A percentile compares a stretch with the other conserved stretches of the same genome.
These are phyloP conservation scores for Prorops nasuta DNA, from an alignment of 1,140 invertebrate species.

Conservation along the genomic window DNA sequence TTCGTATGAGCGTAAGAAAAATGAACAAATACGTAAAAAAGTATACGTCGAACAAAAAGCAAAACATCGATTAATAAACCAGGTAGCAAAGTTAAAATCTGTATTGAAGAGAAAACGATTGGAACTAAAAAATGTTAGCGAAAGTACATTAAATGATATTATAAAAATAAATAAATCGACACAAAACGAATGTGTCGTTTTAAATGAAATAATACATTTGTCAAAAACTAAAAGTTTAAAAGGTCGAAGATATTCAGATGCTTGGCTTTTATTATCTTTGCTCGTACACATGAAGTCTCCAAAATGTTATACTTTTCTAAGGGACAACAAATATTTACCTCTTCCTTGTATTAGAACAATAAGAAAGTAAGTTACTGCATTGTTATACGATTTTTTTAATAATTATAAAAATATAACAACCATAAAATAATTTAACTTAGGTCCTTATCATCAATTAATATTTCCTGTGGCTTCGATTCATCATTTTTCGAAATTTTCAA, in stretches of 20 bases:
- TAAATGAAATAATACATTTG: too few species aligned
- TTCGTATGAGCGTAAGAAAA: too few species aligned
- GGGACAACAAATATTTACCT: slow-evolving; percentile 9
- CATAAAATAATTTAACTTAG: not conserved
- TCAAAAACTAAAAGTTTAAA: not conserved
- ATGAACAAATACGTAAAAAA: too few species aligned
- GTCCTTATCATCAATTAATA: slow-evolving; percentile 3
- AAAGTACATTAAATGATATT: not conserved
- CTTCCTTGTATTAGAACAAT: slow-evolving; percentile 5
- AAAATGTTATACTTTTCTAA: not conserved
- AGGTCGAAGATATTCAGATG: not conserved
- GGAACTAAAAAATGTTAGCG: not conserved
- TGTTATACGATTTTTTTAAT: not conserved
- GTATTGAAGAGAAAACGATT: not conserved
- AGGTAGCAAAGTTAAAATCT: too few species aligned
- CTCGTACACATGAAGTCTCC: not conserved
- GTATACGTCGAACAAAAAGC: too few species aligned
- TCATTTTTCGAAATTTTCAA: too few species aligned
- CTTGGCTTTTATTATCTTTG: not conserved
- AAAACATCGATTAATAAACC: too few species aligned
- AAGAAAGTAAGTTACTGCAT: not conserved
- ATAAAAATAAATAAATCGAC: not conserved
- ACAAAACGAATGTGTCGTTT: not conserved
- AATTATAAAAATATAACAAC: too few species aligned
- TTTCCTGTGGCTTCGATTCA: slow-evolving; percentile 19